Evolutionary conservation across 2,888 invertebrate genomes (phyloP).

Genomic region (Leptinotarsa tumamoca): DNA sequence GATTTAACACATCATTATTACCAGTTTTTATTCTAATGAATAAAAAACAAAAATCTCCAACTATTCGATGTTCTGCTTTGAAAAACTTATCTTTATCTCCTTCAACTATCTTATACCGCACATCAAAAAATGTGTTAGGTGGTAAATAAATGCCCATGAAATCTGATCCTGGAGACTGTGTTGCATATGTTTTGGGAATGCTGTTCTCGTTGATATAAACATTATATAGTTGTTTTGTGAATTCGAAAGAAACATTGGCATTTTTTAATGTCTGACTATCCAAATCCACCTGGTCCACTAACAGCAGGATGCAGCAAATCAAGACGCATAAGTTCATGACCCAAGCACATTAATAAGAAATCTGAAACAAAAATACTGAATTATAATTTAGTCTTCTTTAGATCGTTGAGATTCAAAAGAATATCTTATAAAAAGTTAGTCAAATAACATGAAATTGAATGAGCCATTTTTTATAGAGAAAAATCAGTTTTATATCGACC

Average conservation of each 20-base stretch:
- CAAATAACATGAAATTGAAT: no score
- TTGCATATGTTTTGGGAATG: conserved; percentile 87
- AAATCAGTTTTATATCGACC: no score
- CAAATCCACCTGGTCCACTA: conserved; percentile 51
- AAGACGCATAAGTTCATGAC: conserved; percentile 62
- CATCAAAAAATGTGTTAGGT: conserved; percentile 10
- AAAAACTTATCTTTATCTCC: conserved; percentile 93
- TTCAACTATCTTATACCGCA: conserved; percentile 84
- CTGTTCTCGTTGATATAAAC: conserved; percentile 94
- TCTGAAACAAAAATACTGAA: conserved; percentile 56
- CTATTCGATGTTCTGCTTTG: conserved; percentile 88
- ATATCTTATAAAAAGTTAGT: no score
- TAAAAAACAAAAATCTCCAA: conserved; percentile 96
- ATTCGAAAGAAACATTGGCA: conserved; percentile 70
- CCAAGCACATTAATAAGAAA: conserved; percentile 63
- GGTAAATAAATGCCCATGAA: conserved; percentile 79
- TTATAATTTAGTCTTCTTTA: no score
- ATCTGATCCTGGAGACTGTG: conserved; percentile 77
- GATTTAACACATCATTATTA: conserved; percentile 88
- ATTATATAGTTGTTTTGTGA: conserved; percentile 83
- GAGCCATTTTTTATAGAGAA: no score
- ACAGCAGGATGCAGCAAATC: conserved; percentile 63
- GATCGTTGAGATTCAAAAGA: no score
- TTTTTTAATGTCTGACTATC: conserved; percentile 54
- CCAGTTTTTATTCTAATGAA: conserved; percentile 89